phyloP scores from a whole-genome alignment of 2,113 vertebrate species.

The Plestiodon gilberti region DNA sequence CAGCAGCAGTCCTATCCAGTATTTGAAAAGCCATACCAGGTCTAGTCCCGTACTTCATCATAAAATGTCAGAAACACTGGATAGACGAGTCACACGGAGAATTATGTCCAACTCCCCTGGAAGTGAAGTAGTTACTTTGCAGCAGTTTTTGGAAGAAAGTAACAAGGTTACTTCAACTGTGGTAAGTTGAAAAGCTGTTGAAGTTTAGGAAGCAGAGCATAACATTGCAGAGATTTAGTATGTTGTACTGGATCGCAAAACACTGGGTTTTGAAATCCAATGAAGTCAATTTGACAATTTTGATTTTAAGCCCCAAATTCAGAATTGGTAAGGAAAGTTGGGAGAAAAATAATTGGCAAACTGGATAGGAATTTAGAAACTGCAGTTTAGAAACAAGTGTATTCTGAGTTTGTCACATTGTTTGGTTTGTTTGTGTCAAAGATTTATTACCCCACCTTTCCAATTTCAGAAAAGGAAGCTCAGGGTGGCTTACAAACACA shows the following conservation, averaged over 20 bases:
- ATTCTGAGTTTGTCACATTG: not conserved
- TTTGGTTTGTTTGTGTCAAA: too few relatives aligned
- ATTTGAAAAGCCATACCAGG: constrained; percentile 82
- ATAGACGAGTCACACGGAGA: constrained; percentile 69
- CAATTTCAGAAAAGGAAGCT: too few relatives aligned
- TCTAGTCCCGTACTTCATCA: constrained; percentile 86
- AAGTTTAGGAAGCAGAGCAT: not conserved
- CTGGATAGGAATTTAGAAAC: not conserved
- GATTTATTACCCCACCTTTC: too few relatives aligned
- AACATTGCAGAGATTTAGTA: not conserved
- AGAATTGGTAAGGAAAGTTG: not conserved
- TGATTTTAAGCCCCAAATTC: not conserved
- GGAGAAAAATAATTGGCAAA: not conserved
- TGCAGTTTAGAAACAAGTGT: not conserved
- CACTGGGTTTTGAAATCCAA: not conserved
- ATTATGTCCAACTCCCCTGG: constrained; percentile 79
- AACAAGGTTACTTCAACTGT: constrained; percentile 81
- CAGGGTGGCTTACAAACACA: too few relatives aligned
- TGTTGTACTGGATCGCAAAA: not conserved
- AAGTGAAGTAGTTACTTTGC: constrained; percentile 89
- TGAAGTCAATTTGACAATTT: not conserved
- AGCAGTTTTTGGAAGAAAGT: constrained; percentile 95
- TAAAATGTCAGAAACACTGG: constrained; percentile 67
- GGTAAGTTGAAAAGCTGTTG: constrained; percentile 61
- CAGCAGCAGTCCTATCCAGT: constrained; percentile 92